Percentiles rank a stretch among this genome's conserved stretches.
Evolutionary conservation across 2,888 invertebrate genomes (phyloP).

Genomic region (Chymomyza caudatula): DNA sequence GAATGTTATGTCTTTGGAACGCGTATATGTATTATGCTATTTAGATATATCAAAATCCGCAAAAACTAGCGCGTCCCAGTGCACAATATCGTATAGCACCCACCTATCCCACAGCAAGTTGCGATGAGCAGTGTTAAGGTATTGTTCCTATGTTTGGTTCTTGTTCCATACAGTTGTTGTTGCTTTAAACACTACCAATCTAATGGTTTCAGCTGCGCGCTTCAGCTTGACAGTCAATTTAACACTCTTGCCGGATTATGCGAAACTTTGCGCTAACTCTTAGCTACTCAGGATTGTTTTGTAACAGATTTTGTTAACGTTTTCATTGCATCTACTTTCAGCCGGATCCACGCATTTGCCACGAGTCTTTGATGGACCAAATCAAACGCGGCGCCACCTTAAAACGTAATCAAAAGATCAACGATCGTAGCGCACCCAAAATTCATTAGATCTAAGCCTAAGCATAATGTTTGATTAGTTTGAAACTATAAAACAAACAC

Average conservation of each 20-base stretch:
- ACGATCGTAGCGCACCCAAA: constrained; percentile 92
- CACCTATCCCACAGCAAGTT: constrained; percentile 52
- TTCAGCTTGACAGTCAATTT: background rate
- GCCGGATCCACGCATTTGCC: constrained; percentile 88
- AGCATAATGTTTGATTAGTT: background rate
- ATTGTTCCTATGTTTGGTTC: constrained; percentile 45
- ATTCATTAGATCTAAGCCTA: constrained; percentile 81
- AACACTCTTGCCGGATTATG: background rate
- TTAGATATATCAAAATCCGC: constrained; percentile 74
- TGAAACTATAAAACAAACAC: constrained; percentile 10
- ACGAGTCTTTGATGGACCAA: constrained; percentile 96
- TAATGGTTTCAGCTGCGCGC: background rate
- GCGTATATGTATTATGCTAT: constrained; percentile 10
- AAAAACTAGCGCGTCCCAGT: constrained; percentile 75
- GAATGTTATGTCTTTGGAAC: background rate
- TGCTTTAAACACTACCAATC: background rate
- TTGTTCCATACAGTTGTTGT: background rate
- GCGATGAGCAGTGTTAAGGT: constrained; percentile 73
- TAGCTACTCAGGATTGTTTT: background rate
- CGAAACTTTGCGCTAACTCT: background rate
- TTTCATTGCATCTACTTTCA: constrained; percentile 72
- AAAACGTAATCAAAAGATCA: constrained; percentile 82
- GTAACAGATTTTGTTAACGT: background rate
- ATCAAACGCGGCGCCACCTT: constrained; percentile 91
- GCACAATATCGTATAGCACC: constrained; percentile 74